Evolutionary conservation across 1,140 invertebrate species (phyloP), one percentile per base, ranked within the genome.

Genomic region (Penaeus chinensis): DNA sequence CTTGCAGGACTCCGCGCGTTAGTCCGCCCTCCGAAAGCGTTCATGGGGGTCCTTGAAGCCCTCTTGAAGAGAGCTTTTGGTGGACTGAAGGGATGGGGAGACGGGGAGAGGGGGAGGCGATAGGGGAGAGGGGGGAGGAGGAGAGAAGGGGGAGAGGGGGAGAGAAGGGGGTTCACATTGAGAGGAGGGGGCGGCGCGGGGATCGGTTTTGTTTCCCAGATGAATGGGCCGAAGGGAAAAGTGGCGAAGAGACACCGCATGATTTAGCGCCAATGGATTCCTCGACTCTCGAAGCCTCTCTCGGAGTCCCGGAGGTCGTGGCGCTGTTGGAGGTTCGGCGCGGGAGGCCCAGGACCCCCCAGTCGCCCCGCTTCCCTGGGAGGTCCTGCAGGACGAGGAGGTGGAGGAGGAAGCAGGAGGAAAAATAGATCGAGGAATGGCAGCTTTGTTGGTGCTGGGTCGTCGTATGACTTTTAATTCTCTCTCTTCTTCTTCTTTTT

Each of bases 191-290:
- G 54, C 54, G 54, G 54, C 54, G 54, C 54, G 79, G 77, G 82
- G 77, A 79, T 82, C 80, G 78, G 86, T 87, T 87, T 87, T 87
- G 86, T 87, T 87, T 87, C 80, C 80, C 37, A 82, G 86, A 87
- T 87, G 86, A 87, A 87, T 87, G 71, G 71, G 86, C 69, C 42
- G 13, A 42, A 60, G 74, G 69, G 80, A 83, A 87, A 82, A 82
- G 86, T 82, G 86, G 86, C 86, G 54, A 76, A 87, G 86, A 77
- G 80, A 77, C 69, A 61, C 62, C 86, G 86, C 86, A 76, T 87
- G 86, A 87, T 87, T 87, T 87, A 74, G 86, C 86, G 24, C 80
- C 86, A 87, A 87, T 87, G 74, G 80, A 87, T 83, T 87, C 86
- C 86, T 80, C 86, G 77, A 87, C 80, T 83, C 86, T 87, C 86